Base-by-base conservation (phyloP, 2,797 vertebrate species). In the Lepus townsendii region DNA sequence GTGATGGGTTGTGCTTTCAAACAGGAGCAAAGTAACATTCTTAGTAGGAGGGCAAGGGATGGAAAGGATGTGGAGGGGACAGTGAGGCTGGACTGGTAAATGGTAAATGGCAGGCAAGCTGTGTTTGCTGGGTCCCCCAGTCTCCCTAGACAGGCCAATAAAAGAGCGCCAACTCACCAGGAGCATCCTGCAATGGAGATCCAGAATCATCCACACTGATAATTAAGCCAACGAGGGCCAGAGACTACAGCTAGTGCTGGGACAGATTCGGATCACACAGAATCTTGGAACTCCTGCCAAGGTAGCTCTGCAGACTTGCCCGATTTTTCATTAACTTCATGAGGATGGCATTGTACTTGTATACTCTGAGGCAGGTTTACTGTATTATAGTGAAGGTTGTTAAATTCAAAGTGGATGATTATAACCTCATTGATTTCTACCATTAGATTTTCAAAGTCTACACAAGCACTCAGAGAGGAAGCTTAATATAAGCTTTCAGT, bases 361-460 rank as follows among this genome's bases (percentile, higher is more conserved):
- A 88, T 62, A 30, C 73, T 32, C 26, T 35, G 52, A 86, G 52
- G 17, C 26, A 65, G 1, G 10, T 35, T 94, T 66, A 73, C 35
- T 68, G 38, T 54, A 32, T 71, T 71, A 57, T 5, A 47, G 73
- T 68, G 76, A 77, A 63, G 42, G 62, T 38, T 62, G 62, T 60
- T 85, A 88, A 77, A 11, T 82, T 60, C 54, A 68, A 88, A 92
- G 54, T 86, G 42, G 32, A 71, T 27, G 79, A 88, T 78, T 30
- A 91, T 22, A 83, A 79, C 7, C 79, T 88, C 38, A 65, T 7
- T 9, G 22, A 47, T 38, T 84, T 95, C 65, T 66, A 91, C 47
- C 16, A 10, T 32, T 86, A 92, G 73, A 30, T 38, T 47, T 86
- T 91, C 76, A 69, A 94, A 83, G 79, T 72, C 62, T 83, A 78